Evolutionary conservation across 2,797 vertebrate species (phyloP), one percentile per base, ranked within the genome.

Genomic region (Acrossocheilus fasciatus): DNA sequence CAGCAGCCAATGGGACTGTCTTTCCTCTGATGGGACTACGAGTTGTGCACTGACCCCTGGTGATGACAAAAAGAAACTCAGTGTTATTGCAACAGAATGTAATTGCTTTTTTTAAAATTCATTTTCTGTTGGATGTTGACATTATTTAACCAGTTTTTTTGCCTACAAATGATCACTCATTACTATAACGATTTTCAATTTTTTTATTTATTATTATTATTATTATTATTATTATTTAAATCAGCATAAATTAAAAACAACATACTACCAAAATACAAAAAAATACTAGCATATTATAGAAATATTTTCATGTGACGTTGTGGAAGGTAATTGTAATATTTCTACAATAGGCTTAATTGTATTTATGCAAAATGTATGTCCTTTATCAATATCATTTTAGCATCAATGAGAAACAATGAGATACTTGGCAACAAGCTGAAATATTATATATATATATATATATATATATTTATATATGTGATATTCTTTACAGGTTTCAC

Each of bases 51-150:
- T 10, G 82, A 41, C 84, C 54, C 12, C 90, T 90, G 52, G 39
- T 91, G 90, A 64, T 84, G 17, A 82, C 2, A 73, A 66, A 70
- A 30, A 73, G 70, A 69, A 85, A 26, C 68, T 3, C 2, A 36
- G 39, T n/a, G n/a, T n/a, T n/a, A 30, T 18, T 81, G 14, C 12
- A 52, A 18, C 6, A n/a, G 14, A 80, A 64, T 45, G 57, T 64
- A 66, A 62, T 50, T 20, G 34, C 2, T 18, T 75, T 75, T 36
- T 36, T 36, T 4, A 26, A 18, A 30, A 7, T 30, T 1, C 3
- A 17, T 73, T 43, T 26, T n/a, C n/a, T 73, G 6, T 43, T 73
- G 9, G 23, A 72, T 72, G 43, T 43, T 43, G 4, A 43, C 4
- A 72, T 12, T 43, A 47, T 26, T 26, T 45, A 59, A 59, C 57